A percentile compares a stretch with the other conserved stretches of the same genome.
Conservation (phyloP, 2,888 invertebrate genomes). For the Notocelia uddmanniana region DNA sequence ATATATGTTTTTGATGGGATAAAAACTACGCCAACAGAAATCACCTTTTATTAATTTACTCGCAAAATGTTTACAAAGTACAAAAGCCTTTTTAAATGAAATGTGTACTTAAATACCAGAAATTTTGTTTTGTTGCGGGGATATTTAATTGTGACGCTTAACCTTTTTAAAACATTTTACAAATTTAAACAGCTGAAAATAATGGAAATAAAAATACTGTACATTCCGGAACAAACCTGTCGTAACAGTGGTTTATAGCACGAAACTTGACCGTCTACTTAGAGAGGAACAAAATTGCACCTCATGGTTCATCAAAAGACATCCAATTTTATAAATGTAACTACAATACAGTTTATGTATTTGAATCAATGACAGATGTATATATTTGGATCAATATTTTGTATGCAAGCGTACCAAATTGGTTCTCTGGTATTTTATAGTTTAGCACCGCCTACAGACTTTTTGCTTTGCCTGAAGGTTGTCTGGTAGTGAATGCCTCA, state of each 20-base stretch:
- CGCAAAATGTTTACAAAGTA: conserved; percentile 27
- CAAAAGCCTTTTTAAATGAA: conserved; percentile 40
- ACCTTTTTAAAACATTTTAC: conserved; percentile 38
- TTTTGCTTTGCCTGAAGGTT: too few species aligned
- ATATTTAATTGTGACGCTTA: conserved; percentile 40
- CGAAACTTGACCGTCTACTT: conserved; percentile 2
- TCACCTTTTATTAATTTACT: conserved; percentile 41
- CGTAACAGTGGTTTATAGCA: conserved; percentile 21
- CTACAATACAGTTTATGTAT: too few species aligned
- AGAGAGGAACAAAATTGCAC: neutral
- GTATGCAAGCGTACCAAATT: too few species aligned
- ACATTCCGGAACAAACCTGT: conserved; percentile 18
- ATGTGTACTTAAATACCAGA: conserved; percentile 34
- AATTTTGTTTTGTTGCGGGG: conserved; percentile 40
- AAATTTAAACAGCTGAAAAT: conserved; percentile 40
- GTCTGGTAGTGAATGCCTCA: too few species aligned
- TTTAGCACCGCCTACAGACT: too few species aligned
- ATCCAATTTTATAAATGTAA: neutral
- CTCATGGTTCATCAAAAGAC: too few species aligned
- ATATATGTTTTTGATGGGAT: too few species aligned
- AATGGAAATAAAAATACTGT: conserved; percentile 21
- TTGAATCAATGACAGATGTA: too few species aligned
- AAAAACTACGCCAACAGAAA: conserved; percentile 30
- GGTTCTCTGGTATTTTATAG: too few species aligned
- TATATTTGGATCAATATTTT: too few species aligned